Base-by-base conservation (phyloP, 2,113 vertebrate genomes). In the Gyps fulvus region DNA sequence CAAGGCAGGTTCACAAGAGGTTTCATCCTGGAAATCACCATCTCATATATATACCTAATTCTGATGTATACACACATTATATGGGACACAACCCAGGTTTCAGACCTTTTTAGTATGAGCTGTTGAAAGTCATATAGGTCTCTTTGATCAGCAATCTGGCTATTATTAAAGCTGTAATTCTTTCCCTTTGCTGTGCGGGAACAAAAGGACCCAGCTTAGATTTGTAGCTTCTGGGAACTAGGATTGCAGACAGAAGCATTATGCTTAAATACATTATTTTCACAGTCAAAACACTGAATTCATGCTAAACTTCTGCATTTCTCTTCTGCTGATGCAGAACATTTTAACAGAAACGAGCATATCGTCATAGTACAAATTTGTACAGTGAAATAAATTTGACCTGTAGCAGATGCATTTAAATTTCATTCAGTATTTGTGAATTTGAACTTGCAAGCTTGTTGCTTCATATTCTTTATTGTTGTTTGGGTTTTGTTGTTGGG, bases 161-260 rank as follows among this genome's bases (percentile, higher is more conserved):
- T 89, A 8, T 61, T 89, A 83, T 36, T 94, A 91, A 93, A 91
- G 40, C 9, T 65, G 67, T 80, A 80, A 81, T 83, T 89, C 36
- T 80, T 94, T 67, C 32, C 7, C 6, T 86, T 77, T 73, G 10
- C 7, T 70, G 5, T 47, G 58, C 1, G 1, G 31, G 14, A 83
- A 57, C 17, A 52, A 78, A 86, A 92, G 4, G 8, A 86, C 3
- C 0, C 12, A 52, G 11, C 0, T 40, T 36, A 47, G 16, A 80
- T 73, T 81, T 69, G 36, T 57, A 52, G 57, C 45, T 81, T 73
- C 50, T 66, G 40, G 22, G 34, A 84, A 32, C 4, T 6, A 74
- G 25, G 31, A 49, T 7, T 73, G 17, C 52, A 90, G 22, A 55
- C 16, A 90, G 38, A 91, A 43, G 5, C 20, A 29, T 87, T 89